phyloP scores from a whole-genome alignment of 2,888 invertebrate genomes.

The Kryphioiulus occultus region DNA sequence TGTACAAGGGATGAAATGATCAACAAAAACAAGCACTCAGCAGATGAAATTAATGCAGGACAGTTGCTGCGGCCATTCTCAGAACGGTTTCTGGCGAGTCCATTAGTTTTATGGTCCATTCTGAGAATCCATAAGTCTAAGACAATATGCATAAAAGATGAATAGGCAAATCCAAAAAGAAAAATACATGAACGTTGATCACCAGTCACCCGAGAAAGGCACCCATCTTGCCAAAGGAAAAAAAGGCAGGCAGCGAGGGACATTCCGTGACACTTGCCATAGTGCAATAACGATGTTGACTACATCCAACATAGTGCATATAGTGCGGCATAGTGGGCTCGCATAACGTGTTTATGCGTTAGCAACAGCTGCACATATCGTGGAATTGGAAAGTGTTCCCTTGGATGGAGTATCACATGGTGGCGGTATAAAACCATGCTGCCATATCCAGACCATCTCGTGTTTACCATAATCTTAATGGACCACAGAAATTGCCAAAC shows the following conservation, averaged over 20 bases:
- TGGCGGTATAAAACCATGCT: neutral
- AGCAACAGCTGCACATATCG: slow-evolving; percentile 27
- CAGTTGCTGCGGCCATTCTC: neutral
- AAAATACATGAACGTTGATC: slow-evolving; percentile 25
- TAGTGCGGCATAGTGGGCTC: too few species aligned
- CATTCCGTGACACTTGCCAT: slow-evolving; percentile 13
- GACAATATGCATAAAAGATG: neutral
- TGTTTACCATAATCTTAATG: slow-evolving; percentile 40
- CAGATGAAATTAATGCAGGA: slow-evolving; percentile 27
- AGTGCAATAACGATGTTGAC: neutral
- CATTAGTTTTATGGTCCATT: slow-evolving; percentile 36
- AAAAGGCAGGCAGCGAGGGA: neutral
- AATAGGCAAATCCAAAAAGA: neutral
- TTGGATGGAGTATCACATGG: slow-evolving; percentile 9
- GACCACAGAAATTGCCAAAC: slow-evolving; percentile 4
- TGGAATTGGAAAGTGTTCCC: slow-evolving; percentile 10
- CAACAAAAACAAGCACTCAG: slow-evolving; percentile 38
- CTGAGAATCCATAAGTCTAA: neutral
- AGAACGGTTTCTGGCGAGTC: neutral
- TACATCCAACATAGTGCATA: neutral
- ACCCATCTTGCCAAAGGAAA: neutral
- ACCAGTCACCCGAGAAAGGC: neutral
- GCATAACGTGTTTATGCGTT: slow-evolving; percentile 1
- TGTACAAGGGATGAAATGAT: neutral
- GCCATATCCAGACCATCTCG: neutral